Evolutionary conservation across 1,140 invertebrate species (phyloP), one percentile per base, ranked within the genome.

Genomic region (Drosophila nasuta): DNA sequence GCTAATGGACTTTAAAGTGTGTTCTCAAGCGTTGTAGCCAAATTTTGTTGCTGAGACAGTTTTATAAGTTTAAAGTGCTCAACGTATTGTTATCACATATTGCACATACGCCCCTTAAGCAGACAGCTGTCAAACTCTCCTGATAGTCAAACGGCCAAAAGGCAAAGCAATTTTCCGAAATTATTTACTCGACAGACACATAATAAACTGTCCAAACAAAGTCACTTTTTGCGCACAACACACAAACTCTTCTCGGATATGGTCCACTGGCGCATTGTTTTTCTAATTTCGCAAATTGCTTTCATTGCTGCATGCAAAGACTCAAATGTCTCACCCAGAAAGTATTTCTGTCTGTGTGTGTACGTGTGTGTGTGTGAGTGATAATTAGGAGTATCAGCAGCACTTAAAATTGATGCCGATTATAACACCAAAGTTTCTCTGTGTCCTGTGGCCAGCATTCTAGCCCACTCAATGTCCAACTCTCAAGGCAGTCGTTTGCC

Each of bases 1-100:
- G 72, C 85, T 89, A 89, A 89, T 89, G 85, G 85, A 89, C 85
- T 89, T 89, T 89, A 89, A 89, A 89, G 85, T 85, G 81, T 89
- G 78, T 89, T 85, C 69, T 89, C 75, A 66, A 79, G 81, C 78
- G 72, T 79, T 38, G 75, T 45, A 81, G 76, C 68, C 80, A 73
- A 63, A 72, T 48, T 72, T 65, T 59, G 5, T 33, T 45, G 57
- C 20, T 46, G 41, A 43, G 56, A 66, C 60, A 77, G 54, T 68
- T 56, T 41, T 74, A 45, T 62, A 63, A 82, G 68, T 79, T 82
- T 68, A 80, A 80, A 74, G 69, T 68, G 57, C 66, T 57, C 25
- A 13, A 13, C 60, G 56, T 71, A 81, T 79, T 81, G 65, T 67
- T 75, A 62, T 72, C 79, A 48, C 62, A 79, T 67, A 82, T 87